These are phyloP conservation scores for Leptinotarsa haldemani DNA, from an alignment of 2,888 invertebrate species.

Conservation along the genomic window DNA sequence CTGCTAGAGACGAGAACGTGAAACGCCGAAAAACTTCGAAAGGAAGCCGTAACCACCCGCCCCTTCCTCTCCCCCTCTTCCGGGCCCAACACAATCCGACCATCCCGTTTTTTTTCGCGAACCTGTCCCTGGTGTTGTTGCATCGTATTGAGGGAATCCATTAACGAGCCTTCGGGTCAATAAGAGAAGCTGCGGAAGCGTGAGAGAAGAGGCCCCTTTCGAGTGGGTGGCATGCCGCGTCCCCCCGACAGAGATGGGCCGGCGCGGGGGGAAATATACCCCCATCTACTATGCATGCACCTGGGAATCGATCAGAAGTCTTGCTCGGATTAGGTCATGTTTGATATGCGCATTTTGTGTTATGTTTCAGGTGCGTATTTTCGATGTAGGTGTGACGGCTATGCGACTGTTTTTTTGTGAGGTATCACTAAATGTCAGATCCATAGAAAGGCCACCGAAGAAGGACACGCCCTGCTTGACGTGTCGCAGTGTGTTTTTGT, in stretches of 20 bases:
- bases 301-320: slow-evolving; percentile 57
- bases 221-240: slow-evolving; percentile 40
- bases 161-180: slow-evolving; percentile 58
- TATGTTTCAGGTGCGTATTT: slow-evolving; percentile 20
- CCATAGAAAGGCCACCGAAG: background rate
- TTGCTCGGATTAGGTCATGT: slow-evolving; percentile 55
- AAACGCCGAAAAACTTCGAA: background rate
- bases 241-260: slow-evolving; percentile 30
- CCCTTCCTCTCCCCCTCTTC: background rate
- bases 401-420: slow-evolving; percentile 8
- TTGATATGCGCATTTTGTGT: slow-evolving; percentile 52
- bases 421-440: slow-evolving; percentile 1
- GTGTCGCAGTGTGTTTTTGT: slow-evolving; percentile 55
- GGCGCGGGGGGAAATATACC: slow-evolving; percentile 37
- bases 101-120: slow-evolving; percentile 2
- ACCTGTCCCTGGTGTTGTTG: slow-evolving; percentile 38
- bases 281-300: slow-evolving; percentile 55
- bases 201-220: slow-evolving; percentile 53
- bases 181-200: slow-evolving; percentile 58
- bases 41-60: background rate
- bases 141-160: slow-evolving; percentile 53
- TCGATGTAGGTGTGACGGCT: background rate
- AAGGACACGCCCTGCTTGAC: slow-evolving; percentile 49
- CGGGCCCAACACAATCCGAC: background rate
- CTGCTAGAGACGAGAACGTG: background rate